These are phyloP conservation scores for Tryphoninae sp. DNA, from an alignment of 2,888 invertebrate species.

Conservation along the genomic window DNA sequence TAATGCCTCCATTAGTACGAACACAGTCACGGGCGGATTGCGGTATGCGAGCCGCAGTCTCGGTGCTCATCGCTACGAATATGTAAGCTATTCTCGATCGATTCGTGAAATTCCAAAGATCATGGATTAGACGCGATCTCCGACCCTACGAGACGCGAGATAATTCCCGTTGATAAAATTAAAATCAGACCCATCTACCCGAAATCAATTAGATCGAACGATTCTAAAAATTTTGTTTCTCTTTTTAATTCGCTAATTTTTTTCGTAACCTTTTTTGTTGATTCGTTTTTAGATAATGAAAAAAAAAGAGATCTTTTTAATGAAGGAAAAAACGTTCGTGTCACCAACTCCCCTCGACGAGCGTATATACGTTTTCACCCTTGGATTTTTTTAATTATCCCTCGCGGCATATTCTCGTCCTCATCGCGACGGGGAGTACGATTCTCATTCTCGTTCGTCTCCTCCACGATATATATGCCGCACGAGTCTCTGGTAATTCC, in stretches of 20 bases:
- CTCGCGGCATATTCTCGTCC: constrained; percentile 53
- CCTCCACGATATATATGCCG: constrained; percentile 16
- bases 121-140: constrained; percentile 5
- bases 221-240: background rate
- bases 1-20: constrained; percentile 73
- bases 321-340: constrained; percentile 41
- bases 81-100: constrained; percentile 76
- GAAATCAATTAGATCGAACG: too few species aligned
- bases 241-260: background rate
- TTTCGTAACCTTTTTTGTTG: background rate
- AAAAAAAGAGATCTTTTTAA: constrained; percentile 24
- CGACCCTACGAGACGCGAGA: constrained; percentile 11
- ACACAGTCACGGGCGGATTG: constrained; percentile 10
- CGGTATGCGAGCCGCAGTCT: constrained; percentile 65
- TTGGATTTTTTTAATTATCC: constrained; percentile 65
- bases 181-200: background rate
- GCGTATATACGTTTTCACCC: constrained; percentile 34
- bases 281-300: background rate
- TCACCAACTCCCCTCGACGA: constrained; percentile 20
- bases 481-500: constrained; percentile 19
- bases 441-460: constrained; percentile 16
- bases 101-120: constrained; percentile 68
- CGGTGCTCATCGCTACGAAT: constrained; percentile 70
- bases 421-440: background rate
- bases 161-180: background rate